A percentile compares a stretch with the other conserved stretches of the same genome.
phyloP scores from a whole-genome alignment of 1,140 invertebrate genomes.

The Macrostomum lignano region DNA sequence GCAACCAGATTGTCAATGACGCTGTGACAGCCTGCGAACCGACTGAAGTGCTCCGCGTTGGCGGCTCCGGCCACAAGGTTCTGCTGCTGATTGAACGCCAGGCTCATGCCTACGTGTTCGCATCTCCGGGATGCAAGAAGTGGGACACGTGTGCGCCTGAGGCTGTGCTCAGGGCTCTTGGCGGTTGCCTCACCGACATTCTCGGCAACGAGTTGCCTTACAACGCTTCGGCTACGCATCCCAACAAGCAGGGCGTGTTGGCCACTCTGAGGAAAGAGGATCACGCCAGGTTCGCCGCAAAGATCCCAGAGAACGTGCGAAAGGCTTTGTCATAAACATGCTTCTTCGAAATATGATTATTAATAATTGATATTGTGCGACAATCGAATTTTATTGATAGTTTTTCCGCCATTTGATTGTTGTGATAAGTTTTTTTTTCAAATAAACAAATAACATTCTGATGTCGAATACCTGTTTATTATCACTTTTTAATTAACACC shows the following conservation, averaged over 20 bases:
- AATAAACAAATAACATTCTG: too few relatives aligned
- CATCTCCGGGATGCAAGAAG: constrained; percentile 69
- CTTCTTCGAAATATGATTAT: too few relatives aligned
- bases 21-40: constrained; percentile 55
- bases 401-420: too few relatives aligned
- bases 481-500: too few relatives aligned
- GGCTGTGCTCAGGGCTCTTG: constrained; percentile 47
- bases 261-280: background rate
- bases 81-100: constrained; percentile 64
- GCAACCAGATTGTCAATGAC: constrained; percentile 44
- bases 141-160: constrained; percentile 97
- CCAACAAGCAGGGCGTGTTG: constrained; percentile 1
- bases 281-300: background rate
- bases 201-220: background rate
- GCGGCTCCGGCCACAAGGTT: constrained; percentile 80
- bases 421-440: too few relatives aligned
- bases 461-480: too few relatives aligned
- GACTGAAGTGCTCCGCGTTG: constrained; percentile 53
- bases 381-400: too few relatives aligned
- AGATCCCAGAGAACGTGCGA: constrained; percentile 1
- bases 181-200: constrained; percentile 11
- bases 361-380: too few relatives aligned
- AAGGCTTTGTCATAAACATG: too few relatives aligned
- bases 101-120: constrained; percentile 82
- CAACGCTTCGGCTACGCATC: background rate